Percentiles rank a stretch among this genome's conserved stretches.
Evolutionary conservation across 2,888 invertebrate genomes (phyloP).

Genomic region (Aradus depressus): DNA sequence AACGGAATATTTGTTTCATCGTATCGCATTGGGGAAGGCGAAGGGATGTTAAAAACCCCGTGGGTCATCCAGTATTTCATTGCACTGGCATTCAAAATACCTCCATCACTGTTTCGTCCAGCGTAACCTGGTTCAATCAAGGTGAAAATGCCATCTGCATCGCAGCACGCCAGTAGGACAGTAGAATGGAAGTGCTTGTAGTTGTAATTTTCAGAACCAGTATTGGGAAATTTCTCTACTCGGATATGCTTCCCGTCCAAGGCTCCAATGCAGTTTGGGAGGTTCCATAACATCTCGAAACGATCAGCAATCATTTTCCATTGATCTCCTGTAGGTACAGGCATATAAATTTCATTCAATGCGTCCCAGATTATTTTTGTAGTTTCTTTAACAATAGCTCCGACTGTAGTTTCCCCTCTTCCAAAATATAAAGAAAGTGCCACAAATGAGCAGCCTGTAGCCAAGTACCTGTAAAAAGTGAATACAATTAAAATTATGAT

Average conservation of each 20-base stretch:
- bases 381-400: constrained; percentile 32
- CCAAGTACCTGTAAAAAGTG: constrained; percentile 31
- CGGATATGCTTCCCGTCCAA: constrained; percentile 3
- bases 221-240: constrained; percentile 15
- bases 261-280: not conserved
- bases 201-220: not conserved
- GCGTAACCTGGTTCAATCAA: constrained; percentile 33
- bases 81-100: constrained; percentile 30
- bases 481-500: no score
- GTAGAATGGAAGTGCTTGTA: constrained; percentile 32
- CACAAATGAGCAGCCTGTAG: constrained; percentile 26
- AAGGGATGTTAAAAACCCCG: constrained; percentile 22
- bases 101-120: constrained; percentile 34
- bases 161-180: constrained; percentile 32
- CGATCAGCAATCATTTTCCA: not conserved
- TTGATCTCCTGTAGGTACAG: no score
- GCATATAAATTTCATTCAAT: no score
- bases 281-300: constrained; percentile 1
- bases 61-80: constrained; percentile 26
- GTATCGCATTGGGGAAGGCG: constrained; percentile 16
- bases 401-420: constrained; percentile 29
- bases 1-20: constrained; percentile 15
- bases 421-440: constrained; percentile 27
- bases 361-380: no score
- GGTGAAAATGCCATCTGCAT: constrained; percentile 33